Percentiles rank a stretch among this genome's conserved stretches.
Evolutionary conservation across 1,140 invertebrate species (phyloP).

Genomic region (Oncopodura yosiiana): DNA sequence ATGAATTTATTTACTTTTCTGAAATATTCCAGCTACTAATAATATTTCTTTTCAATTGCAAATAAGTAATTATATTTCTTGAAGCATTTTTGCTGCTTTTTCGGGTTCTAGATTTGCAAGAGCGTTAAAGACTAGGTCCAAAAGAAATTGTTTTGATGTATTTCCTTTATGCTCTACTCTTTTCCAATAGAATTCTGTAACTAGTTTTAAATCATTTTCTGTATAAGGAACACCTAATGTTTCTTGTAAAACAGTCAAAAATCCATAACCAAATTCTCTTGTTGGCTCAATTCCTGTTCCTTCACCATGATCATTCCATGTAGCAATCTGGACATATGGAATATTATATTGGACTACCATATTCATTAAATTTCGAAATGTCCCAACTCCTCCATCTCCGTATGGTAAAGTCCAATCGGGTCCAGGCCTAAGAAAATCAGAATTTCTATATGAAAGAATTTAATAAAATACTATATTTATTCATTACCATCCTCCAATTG

Average conservation of each 20-base stretch:
- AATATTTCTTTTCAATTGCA: background rate
- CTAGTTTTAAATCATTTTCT: slow-evolving; percentile 9
- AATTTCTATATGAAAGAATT: no score
- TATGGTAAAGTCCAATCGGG: slow-evolving; percentile 15
- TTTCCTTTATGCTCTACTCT: slow-evolving; percentile 1
- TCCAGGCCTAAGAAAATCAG: no score
- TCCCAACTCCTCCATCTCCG: slow-evolving; percentile 9
- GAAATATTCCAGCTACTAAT: background rate
- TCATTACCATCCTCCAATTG: slow-evolving; percentile 7
- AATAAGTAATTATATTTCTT: background rate
- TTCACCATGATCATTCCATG: slow-evolving; percentile 31
- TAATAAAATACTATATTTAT: no score
- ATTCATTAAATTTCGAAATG: slow-evolving; percentile 19
- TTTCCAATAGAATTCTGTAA: slow-evolving; percentile 16
- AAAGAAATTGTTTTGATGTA: background rate
- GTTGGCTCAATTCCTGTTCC: slow-evolving; percentile 24
- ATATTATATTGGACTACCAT: slow-evolving; percentile 13
- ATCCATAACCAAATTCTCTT: slow-evolving; percentile 25
- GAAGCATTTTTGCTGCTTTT: background rate
- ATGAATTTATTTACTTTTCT: no score
- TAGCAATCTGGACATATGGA: slow-evolving; percentile 16
- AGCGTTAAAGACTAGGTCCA: slow-evolving; percentile 4
- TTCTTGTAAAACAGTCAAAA: slow-evolving; percentile 16
- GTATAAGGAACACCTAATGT: slow-evolving; percentile 2
- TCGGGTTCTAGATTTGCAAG: background rate